These are phyloP conservation scores for Pelochelys cantorii DNA, from an alignment of 2,797 vertebrate genomes.

Conservation along the genomic window DNA sequence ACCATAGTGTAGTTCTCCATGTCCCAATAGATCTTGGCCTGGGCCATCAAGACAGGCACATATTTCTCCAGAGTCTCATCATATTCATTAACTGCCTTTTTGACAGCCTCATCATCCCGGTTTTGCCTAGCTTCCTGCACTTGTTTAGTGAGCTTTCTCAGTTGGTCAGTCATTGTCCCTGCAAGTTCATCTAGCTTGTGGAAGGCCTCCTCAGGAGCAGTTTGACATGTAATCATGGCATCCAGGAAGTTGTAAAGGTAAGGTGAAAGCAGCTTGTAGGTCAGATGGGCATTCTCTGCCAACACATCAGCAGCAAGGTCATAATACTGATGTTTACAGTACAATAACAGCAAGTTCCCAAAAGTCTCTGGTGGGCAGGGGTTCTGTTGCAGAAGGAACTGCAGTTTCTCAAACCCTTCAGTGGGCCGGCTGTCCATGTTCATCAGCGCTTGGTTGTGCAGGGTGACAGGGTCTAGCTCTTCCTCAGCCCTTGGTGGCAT, in stretches of 20 bases:
- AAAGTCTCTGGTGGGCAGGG: constrained; percentile 95
- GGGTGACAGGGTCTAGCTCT: constrained; percentile 93
- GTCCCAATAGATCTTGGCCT: constrained; percentile 98
- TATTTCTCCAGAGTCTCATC: constrained; percentile 93
- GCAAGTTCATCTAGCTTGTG: constrained; percentile 92
- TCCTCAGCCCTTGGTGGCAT: constrained; percentile 95
- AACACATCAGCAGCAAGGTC: constrained; percentile 95
- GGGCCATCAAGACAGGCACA: constrained; percentile 94
- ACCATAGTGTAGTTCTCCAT: constrained; percentile 94
- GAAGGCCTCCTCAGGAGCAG: constrained; percentile 95
- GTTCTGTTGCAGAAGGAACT: constrained; percentile 94
- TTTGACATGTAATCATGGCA: constrained; percentile 93
- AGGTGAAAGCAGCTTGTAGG: constrained; percentile 93
- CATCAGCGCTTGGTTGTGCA: constrained; percentile 96
- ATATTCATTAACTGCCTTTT: constrained; percentile 89
- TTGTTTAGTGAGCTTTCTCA: constrained; percentile 90
- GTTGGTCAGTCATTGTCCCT: constrained; percentile 88
- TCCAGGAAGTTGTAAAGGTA: constrained; percentile 95
- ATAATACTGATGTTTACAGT: constrained; percentile 96
- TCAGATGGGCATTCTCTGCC: constrained; percentile 95
- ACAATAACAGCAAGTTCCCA: constrained; percentile 93
- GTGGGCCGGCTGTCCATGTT: constrained; percentile 94
- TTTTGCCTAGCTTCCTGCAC: constrained; percentile 89
- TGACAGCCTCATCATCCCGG: constrained; percentile 88
- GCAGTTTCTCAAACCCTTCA: constrained; percentile 94